Conservation (phyloP, 2,113 vertebrate species). For the Orthochromis malagaraziensis region DNA sequence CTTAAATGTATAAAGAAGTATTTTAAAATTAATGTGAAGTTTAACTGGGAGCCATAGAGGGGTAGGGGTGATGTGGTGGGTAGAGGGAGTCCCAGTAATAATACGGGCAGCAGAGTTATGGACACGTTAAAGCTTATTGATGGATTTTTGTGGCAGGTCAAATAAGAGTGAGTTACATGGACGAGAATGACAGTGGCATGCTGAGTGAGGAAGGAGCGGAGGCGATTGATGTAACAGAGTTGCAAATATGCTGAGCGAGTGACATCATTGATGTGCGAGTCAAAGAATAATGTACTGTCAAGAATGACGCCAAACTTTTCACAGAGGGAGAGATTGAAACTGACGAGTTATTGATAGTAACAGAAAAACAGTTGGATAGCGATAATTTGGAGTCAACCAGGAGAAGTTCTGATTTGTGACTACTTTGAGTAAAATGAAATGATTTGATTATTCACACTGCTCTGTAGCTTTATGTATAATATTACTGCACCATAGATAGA, state of each 20-base stretch:
- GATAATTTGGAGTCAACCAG: accelerated
- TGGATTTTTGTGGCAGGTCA: not conserved
- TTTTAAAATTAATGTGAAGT: not conserved
- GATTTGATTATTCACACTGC: not conserved
- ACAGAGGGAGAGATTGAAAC: not conserved
- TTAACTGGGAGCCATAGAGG: not conserved
- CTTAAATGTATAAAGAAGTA: not conserved
- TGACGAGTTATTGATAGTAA: not conserved
- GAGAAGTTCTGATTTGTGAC: not conserved
- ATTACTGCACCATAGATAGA: not conserved
- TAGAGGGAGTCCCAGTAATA: accelerated
- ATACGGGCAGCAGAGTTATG: not conserved
- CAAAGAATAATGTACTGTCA: accelerated
- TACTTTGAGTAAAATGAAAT: not conserved
- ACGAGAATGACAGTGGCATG: not conserved
- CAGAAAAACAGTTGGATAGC: not conserved
- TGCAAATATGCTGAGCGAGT: not conserved
- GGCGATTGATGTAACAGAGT: not conserved
- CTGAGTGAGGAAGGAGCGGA: accelerated
- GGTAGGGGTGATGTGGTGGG: not conserved
- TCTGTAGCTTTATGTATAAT: not conserved
- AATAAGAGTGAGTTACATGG: not conserved
- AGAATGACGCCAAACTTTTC: accelerated
- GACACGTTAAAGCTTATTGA: accelerated
- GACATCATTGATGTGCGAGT: not conserved